A percentile compares a stretch with the other conserved stretches of the same genome.
phyloP scores from a whole-genome alignment of 2,113 vertebrate species.

The Eubucco bourcierii region DNA sequence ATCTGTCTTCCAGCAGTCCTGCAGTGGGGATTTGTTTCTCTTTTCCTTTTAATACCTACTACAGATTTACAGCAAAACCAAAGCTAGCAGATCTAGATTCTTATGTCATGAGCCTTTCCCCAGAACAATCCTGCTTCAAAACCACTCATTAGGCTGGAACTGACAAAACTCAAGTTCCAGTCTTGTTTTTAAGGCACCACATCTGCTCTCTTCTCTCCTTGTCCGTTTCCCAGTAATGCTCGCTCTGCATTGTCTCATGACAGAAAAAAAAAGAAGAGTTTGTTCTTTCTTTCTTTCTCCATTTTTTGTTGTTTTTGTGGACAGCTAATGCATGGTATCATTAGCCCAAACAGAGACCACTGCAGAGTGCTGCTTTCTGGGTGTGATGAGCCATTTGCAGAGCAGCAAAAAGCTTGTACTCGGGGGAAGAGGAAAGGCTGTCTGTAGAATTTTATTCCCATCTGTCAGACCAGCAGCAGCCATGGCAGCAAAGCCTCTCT shows the following conservation, averaged over 20 bases:
- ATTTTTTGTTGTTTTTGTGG: neutral
- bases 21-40: neutral
- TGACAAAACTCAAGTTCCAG: neutral
- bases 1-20: neutral
- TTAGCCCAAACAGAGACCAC: neutral
- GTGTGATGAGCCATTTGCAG: neutral
- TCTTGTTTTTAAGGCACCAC: neutral
- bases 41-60: neutral
- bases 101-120: neutral
- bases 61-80: neutral
- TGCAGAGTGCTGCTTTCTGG: neutral
- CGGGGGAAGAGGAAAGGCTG: neutral
- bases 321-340: fast-evolving
- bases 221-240: neutral
- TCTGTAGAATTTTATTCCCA: neutral
- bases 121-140: neutral
- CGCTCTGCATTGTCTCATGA: fast-evolving
- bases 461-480: neutral
- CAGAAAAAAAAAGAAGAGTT: neutral
- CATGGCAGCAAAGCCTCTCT: neutral
- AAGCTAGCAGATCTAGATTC: neutral
- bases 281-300: neutral
- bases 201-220: neutral
- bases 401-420: neutral
- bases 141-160: neutral